These are phyloP conservation scores for Pseudolycoriella hygida DNA, from an alignment of 2,888 invertebrate species.

Conservation along the genomic window DNA sequence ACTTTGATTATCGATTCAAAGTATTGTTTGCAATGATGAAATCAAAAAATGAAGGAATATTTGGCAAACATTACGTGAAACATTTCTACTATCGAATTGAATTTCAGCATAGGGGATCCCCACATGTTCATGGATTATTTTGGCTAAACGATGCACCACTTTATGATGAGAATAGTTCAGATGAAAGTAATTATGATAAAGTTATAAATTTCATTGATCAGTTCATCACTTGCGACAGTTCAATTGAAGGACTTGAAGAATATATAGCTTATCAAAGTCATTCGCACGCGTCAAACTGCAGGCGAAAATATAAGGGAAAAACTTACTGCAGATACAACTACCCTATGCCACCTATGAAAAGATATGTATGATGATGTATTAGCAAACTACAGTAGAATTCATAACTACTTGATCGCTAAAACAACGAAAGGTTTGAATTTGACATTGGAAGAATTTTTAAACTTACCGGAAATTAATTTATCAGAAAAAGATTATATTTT, in stretches of 20 bases:
- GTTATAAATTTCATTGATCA: neutral
- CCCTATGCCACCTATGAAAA: neutral
- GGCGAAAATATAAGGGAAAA: neutral
- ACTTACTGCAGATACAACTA: neutral
- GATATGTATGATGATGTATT: no score
- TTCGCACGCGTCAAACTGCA: neutral
- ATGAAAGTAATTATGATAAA: neutral
- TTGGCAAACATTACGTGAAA: slow-evolving; percentile 8
- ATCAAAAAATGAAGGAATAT: slow-evolving; percentile 5
- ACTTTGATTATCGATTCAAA: slow-evolving; percentile 6
- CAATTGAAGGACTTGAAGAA: neutral
- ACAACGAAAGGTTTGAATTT: no score
- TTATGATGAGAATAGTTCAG: neutral
- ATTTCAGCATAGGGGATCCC: slow-evolving; percentile 15
- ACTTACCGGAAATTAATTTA: neutral
- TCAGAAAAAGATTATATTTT: slow-evolving; percentile 11
- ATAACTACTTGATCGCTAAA: no score
- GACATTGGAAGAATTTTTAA: no score
- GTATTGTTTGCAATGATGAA: slow-evolving; percentile 5
- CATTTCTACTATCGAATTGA: slow-evolving; percentile 13
- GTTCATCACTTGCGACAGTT: neutral
- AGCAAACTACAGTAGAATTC: no score
- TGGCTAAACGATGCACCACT: neutral
- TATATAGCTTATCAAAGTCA: neutral
- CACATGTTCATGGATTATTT: slow-evolving; percentile 10